These are phyloP conservation scores for Thomomys bottae DNA, from an alignment of 2,113 vertebrate species.

Conservation along the genomic window DNA sequence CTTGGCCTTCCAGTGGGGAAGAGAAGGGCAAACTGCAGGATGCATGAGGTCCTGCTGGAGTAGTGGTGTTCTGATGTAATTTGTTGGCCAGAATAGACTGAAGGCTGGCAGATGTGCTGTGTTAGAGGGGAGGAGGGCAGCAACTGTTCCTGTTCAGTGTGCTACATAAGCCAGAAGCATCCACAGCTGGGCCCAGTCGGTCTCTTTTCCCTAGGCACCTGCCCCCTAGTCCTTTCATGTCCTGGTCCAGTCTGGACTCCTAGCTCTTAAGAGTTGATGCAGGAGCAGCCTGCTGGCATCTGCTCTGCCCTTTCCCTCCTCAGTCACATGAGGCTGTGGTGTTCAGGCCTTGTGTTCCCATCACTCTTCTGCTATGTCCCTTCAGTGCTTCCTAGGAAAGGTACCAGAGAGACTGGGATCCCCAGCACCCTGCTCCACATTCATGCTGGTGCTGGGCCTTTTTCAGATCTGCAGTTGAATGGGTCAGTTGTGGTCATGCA, in stretches of 20 bases:
- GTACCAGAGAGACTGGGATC: neutral
- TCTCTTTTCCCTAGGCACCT: neutral
- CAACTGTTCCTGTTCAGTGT: too few species aligned
- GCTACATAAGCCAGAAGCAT: too few species aligned
- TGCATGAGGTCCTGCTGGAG: too few species aligned
- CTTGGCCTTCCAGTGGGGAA: neutral
- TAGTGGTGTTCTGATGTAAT: too few species aligned
- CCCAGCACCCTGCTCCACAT: too few species aligned
- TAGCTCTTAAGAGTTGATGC: neutral
- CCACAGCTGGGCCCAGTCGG: too few species aligned
- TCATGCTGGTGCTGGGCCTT: neutral
- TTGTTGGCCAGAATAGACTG: neutral
- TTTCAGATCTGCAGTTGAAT: neutral
- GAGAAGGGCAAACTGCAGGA: neutral
- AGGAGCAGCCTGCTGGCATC: neutral
- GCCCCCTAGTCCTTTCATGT: neutral
- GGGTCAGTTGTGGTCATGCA: neutral
- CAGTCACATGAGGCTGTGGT: too few species aligned
- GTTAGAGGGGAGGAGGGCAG: too few species aligned
- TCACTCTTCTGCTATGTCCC: neutral
- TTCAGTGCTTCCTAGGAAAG: neutral
- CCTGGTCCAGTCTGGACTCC: neutral
- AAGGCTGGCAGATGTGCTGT: too few species aligned
- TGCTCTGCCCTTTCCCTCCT: too few species aligned
- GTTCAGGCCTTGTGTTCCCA: neutral